Base-by-base conservation (phyloP, 2,888 invertebrate species). In the Pachycephus smyrnensis region DNA sequence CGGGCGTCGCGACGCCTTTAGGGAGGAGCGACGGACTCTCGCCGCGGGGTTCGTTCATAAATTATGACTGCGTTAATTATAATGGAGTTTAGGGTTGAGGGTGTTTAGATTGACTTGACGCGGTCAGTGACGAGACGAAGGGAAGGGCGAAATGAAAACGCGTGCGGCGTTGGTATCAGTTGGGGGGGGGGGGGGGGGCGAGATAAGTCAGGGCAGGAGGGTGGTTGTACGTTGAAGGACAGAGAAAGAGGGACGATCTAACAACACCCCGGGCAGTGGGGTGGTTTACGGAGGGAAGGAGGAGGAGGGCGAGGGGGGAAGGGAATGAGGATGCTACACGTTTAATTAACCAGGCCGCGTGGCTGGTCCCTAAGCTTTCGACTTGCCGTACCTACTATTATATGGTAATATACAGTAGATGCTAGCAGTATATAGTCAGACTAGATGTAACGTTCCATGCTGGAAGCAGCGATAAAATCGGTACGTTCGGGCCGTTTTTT, bases 41-140 rank as follows among this genome's bases (percentile, higher is more conserved):
- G 73, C 80, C 82, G 71, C 69, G 73, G 80, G 81, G 80, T 82
- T 75, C 79, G 82, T 83, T 85, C 86, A 85, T 89, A 87, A 88
- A 87, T 89, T 87, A 88, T 85, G 84, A 80, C 78, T 81, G 77
- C 82, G 82, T 84, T 88, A 89, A 89, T 87, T 86, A 86, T 88
- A 86, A 86, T 83, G 81, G 83, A 86, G 86, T 84, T 85, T 79
- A 82, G 79, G 80, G 80, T 69, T 77, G 75, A 75, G 75, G 80
- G 80, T 83, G 85, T 86, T 87, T 84, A 85, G 82, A 86, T 86
- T 84, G 85, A 86, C 84, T 83, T 79, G 80, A 84, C 80, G 71
- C 76, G 73, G 36, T n/a, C 71, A 35, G n/a, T 2, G 35, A 33
- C 68, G 33, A 75, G 33, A 40, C 55, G 69, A 75, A 69, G 69